A percentile compares a stretch with the other conserved stretches of the same genome.
These are phyloP conservation scores for Darwinula stevensoni DNA, from an alignment of 2,888 invertebrate species.

Conservation along the genomic window DNA sequence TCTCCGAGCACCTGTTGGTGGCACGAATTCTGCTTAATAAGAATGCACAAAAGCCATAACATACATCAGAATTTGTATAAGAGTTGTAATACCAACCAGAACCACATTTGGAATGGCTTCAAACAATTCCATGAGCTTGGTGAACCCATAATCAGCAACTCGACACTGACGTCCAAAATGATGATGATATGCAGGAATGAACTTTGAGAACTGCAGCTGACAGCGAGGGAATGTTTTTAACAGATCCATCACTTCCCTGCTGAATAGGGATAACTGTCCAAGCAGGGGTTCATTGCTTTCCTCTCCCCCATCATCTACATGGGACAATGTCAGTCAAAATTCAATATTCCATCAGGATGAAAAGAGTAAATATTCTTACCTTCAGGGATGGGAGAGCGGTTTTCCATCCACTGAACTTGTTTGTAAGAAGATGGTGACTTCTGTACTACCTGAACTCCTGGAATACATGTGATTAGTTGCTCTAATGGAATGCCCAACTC, in stretches of 20 bases:
- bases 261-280: slow-evolving; percentile 43
- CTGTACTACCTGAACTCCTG: slow-evolving; percentile 31
- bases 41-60: slow-evolving; percentile 1
- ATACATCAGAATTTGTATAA: not conserved
- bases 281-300: slow-evolving; percentile 20
- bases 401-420: slow-evolving; percentile 19
- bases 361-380: not conserved
- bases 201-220: slow-evolving; percentile 47
- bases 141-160: slow-evolving; percentile 87
- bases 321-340: not conserved
- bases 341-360: no score
- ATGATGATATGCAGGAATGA: slow-evolving; percentile 85
- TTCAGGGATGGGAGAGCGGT: not conserved
- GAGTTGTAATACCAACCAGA: slow-evolving; percentile 28
- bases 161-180: slow-evolving; percentile 84
- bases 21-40: not conserved
- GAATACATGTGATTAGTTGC: slow-evolving; percentile 55
- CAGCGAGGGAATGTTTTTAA: slow-evolving; percentile 49
- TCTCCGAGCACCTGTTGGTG: slow-evolving; percentile 50
- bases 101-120: slow-evolving; percentile 60
- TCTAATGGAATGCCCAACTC: slow-evolving; percentile 56
- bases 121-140: slow-evolving; percentile 62
- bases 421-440: slow-evolving; percentile 24
- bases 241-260: slow-evolving; percentile 58
- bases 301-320: not conserved